Conservation (phyloP, 1,140 invertebrate species). For the Chionoecetes opilio region DNA sequence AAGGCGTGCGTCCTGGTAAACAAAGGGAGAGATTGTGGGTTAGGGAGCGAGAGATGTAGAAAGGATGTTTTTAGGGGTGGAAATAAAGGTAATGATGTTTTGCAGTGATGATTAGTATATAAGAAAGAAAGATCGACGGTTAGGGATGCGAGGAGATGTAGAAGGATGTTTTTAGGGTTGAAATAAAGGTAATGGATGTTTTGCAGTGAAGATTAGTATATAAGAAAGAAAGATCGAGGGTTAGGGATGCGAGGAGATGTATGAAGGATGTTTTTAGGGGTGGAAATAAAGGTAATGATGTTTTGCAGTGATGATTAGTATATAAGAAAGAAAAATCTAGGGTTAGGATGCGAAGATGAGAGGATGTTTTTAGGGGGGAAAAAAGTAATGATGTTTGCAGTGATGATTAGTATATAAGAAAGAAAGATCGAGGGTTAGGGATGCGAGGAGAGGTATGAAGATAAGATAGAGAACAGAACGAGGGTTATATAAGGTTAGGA, state of each 20-base stretch:
- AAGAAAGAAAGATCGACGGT: too few species aligned
- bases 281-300: neutral
- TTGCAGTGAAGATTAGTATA: neutral
- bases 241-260: neutral
- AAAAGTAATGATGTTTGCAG: neutral
- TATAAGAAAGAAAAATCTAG: neutral
- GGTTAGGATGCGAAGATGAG: neutral
- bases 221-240: neutral
- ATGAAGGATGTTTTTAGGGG: neutral
- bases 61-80: neutral
- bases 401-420: neutral
- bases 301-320: neutral
- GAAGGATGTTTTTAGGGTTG: neutral
- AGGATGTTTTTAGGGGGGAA: neutral
- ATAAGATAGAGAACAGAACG: too few species aligned
- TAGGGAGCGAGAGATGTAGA: neutral
- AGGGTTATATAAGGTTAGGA: too few species aligned
- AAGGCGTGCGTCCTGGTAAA: slow-evolving; percentile 90
- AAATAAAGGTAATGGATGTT: neutral
- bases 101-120: neutral
- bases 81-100: neutral
- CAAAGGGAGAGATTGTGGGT: too few species aligned
- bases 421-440: too few species aligned
- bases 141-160: neutral
- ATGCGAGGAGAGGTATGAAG: too few species aligned